Evolutionary conservation across 2,113 vertebrate species (phyloP), one percentile per base, ranked within the genome.

Genomic region (Ranitomeya imitator): DNA sequence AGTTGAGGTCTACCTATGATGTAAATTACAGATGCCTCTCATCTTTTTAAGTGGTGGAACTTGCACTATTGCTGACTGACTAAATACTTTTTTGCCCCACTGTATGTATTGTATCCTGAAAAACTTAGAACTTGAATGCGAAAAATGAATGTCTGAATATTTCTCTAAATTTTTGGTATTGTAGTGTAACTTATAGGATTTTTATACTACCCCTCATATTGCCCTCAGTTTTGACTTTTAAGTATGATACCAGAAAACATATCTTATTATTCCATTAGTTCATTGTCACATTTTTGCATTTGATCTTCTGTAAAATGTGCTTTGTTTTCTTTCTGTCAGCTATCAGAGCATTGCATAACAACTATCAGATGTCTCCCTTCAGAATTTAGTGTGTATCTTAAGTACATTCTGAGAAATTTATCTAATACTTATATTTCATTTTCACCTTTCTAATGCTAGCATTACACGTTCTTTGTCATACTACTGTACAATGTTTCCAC

Each of bases 391-490:
- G 59, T 63, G 15, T 63, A 31, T 82, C 23, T 13, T 45, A 45
- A 12, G 26, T 7, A 63, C 13, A 3, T 60, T 85, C 31, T 37
- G 21, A 74, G n/a, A 57, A 74, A 60, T n/a, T 79, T 86, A 78
- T 86, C 12, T 14, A 77, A 51, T 67, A 54, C 37, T 87, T 37
- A 73, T n/a, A 73, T 55, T 55, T 26, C 4, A 81, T 81, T 37
- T 71, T 71, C 54, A 80, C 15, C 9, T 67, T 73, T 86, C 74
- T 79, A 54, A 63, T 54, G 16, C 18, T 67, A 23, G 37, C 37
- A 79, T 79, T 86, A 86, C 31, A 77, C 52, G 7, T 51, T 78
- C 60, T 65, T 86, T 87, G 77, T 81, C 26, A 81, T 12, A 26
- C n/a, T 65, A 79, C 79, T 77, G 54, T 77, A 77, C 55, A 61